Evolutionary conservation across 2,113 vertebrate genomes (phyloP), one percentile per base, ranked within the genome.

Genomic region (Solea solea): DNA sequence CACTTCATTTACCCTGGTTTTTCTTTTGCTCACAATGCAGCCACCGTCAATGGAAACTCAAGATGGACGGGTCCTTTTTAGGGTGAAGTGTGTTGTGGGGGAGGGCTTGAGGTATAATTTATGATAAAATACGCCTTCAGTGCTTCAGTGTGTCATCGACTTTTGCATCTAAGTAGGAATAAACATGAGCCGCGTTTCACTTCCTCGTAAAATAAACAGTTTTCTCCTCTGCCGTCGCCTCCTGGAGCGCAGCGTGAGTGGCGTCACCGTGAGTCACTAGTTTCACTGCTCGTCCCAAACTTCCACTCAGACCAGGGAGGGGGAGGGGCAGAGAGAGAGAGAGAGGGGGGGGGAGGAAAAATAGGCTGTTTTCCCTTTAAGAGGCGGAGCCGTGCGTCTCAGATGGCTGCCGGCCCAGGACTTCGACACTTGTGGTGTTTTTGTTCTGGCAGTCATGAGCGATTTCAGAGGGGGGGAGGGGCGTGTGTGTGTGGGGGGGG

Each of bases 371-470:
- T 21, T 7, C 72, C 58, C 88, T 87, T 92, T 91, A 91, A 90
- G 87, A 83, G 84, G 78, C 5, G 76, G 89, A 45, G 74, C 68
- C 40, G 9, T 28, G 16, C 14, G 55, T 74, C 84, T 74, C 91
- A 86, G 83, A 88, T 88, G 88, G 82, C 82, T 57, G 89, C 44
- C 1, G 45, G 14, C 11, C 87, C 51, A 62, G 87, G 85, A 65
- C 86, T 67, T 86, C 27, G 59, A 80, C 72, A 56, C 74, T 85
- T 85, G 64, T 28, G 72, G 80, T 88, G 82, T 88, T 88, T 87
- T 90, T 87, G 78, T 91, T 80, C 72, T 50, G 80, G 69, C 83
- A 83, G 86, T 89, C 87, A 72, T 69, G 68, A 81, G 82, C 84
- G 87, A 89, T 82, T 90, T 83, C 84, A 76, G 89, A 80, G 8